Conservation (phyloP, 2,113 vertebrate genomes). For the Polypterus senegalus region DNA sequence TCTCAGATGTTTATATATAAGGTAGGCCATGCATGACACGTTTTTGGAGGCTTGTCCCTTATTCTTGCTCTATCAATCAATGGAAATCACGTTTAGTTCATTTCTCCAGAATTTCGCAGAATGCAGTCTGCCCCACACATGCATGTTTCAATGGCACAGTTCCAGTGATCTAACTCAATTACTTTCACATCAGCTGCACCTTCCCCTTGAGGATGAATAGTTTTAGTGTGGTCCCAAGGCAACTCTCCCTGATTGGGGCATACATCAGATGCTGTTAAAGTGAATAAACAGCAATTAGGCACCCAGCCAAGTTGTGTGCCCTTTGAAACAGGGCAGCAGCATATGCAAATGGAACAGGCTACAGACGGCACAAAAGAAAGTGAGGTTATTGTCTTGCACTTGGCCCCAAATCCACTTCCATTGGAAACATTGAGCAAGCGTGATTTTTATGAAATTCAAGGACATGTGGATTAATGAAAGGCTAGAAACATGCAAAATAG, state of each 20-base stretch:
- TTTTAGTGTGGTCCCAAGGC: slow-evolving; percentile 33
- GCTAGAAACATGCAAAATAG: no score
- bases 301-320: slow-evolving; percentile 19
- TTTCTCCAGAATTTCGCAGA: neutral
- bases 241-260: slow-evolving; percentile 46
- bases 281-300: slow-evolving; percentile 36
- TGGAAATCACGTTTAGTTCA: no score
- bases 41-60: no score
- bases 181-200: slow-evolving; percentile 15
- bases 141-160: neutral
- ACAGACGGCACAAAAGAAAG: slow-evolving; percentile 36
- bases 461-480: no score
- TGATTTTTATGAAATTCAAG: no score
- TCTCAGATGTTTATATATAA: no score
- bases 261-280: slow-evolving; percentile 29
- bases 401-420: no score
- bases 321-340: slow-evolving; percentile 22
- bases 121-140: neutral
- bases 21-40: no score
- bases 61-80: no score
- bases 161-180: slow-evolving; percentile 13
- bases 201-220: slow-evolving; percentile 21
- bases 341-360: slow-evolving; percentile 27
- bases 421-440: no score
- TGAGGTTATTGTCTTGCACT: slow-evolving; percentile 7